A percentile compares a stretch with the other conserved stretches of the same genome.
Evolutionary conservation across 2,797 vertebrate genomes (phyloP).

Genomic region (Labroides dimidiatus): DNA sequence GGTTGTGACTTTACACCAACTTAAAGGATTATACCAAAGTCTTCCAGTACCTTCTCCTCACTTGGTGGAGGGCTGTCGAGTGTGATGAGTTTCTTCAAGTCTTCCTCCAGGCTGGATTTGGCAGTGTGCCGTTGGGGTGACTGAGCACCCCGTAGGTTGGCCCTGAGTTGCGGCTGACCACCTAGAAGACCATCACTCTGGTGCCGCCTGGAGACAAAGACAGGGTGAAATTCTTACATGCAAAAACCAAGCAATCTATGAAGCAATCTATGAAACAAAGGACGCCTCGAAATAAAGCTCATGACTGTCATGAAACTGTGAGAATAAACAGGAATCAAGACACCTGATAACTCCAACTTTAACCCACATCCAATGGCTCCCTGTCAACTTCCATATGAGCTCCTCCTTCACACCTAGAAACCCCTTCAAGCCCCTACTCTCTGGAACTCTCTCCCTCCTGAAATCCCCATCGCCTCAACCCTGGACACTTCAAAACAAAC

Average conservation of each 20-base stretch:
- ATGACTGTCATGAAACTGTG: neutral
- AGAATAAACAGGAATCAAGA: neutral
- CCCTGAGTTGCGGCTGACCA: slow-evolving; percentile 90
- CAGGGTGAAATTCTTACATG: neutral
- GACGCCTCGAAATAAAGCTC: neutral
- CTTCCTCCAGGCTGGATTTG: slow-evolving; percentile 94
- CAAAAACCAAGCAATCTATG: neutral
- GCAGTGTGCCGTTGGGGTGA: slow-evolving; percentile 90
- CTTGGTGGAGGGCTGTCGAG: slow-evolving; percentile 93
- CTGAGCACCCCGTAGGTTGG: slow-evolving; percentile 91
- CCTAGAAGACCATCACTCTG: slow-evolving; percentile 93
- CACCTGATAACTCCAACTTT: no score
- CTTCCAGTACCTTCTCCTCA: slow-evolving; percentile 90
- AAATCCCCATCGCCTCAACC: no score
- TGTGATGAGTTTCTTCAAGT: slow-evolving; percentile 95
- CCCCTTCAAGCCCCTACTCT: no score
- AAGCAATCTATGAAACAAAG: neutral
- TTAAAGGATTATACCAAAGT: neutral
- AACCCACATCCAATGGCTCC: no score
- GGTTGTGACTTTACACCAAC: neutral
- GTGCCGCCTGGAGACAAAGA: slow-evolving; percentile 84
- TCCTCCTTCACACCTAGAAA: no score
- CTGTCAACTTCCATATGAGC: no score
- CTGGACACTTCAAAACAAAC: no score
- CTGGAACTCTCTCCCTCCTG: no score